Evolutionary conservation across 2,113 vertebrate species (phyloP).

Genomic region (Daubentonia madagascariensis): DNA sequence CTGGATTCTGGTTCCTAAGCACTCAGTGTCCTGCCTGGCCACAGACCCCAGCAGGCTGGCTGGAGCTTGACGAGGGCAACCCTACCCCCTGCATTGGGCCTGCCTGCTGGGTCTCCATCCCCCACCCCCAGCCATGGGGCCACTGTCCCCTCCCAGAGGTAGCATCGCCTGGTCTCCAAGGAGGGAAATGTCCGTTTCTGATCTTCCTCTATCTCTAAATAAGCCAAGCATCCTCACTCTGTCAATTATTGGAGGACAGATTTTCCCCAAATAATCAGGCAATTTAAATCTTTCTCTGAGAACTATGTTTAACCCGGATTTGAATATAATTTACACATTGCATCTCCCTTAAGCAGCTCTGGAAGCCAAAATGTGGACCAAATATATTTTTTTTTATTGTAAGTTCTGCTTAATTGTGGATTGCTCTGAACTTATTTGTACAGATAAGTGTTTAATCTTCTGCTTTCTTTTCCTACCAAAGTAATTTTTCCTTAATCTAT

Average conservation of each 20-base stretch:
- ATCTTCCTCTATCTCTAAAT: slow-evolving; percentile 70
- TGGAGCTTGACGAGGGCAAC: too few relatives aligned
- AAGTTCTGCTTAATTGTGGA: slow-evolving; percentile 78
- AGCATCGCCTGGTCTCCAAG: not conserved
- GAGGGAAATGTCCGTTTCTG: not conserved
- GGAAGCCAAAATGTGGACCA: slow-evolving; percentile 84
- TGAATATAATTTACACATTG: slow-evolving; percentile 84
- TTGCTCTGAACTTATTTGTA: slow-evolving; percentile 73
- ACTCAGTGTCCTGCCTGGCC: accelerated
- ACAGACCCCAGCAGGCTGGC: not conserved
- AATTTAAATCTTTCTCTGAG: slow-evolving; percentile 81
- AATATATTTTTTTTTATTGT: slow-evolving; percentile 86
- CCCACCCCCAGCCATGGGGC: accelerated
- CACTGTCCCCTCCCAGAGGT: accelerated
- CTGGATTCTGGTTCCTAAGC: not conserved
- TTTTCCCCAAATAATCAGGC: slow-evolving; percentile 85
- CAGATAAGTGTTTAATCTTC: slow-evolving; percentile 73
- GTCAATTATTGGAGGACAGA: slow-evolving; percentile 83
- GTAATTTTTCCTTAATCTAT: slow-evolving; percentile 61
- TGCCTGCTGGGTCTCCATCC: accelerated
- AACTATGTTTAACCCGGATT: slow-evolving; percentile 86
- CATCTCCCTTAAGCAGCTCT: slow-evolving; percentile 77
- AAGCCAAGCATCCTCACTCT: slow-evolving; percentile 69
- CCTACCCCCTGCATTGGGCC: too few relatives aligned
- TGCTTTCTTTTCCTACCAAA: slow-evolving; percentile 55